Percentiles rank a stretch among this genome's conserved stretches.
Evolutionary conservation across 2,888 invertebrate genomes (phyloP).

Genomic region (Tiphia femorata): DNA sequence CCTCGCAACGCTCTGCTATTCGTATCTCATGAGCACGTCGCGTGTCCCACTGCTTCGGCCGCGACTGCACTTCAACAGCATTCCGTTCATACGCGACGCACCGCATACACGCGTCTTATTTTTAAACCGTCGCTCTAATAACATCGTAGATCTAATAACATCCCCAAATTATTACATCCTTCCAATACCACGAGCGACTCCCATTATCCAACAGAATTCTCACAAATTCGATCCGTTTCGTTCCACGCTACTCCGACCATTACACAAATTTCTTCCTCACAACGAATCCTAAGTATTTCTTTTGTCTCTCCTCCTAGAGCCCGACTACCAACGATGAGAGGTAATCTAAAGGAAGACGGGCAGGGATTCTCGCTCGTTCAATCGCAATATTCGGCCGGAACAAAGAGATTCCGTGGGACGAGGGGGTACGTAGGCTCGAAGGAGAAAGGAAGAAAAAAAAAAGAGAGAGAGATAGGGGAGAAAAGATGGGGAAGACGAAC

Average conservation of each 20-base stretch:
- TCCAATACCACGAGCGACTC: too few species aligned
- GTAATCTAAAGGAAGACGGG: conserved; percentile 33
- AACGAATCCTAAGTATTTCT: too few species aligned
- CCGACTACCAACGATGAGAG: conserved; percentile 3
- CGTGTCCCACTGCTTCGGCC: not conserved
- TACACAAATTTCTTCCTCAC: too few species aligned
- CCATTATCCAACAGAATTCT: too few species aligned
- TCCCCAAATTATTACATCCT: too few species aligned
- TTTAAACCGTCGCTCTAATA: too few species aligned
- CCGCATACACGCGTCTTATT: not conserved
- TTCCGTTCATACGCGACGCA: conserved; percentile 23
- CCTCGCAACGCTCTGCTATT: conserved; percentile 14
- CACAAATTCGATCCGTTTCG: too few species aligned
- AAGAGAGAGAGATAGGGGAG: not conserved
- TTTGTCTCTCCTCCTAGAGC: not conserved
- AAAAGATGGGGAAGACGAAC: conserved; percentile 8
- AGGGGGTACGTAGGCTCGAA: too few species aligned
- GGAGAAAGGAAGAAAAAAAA: conserved; percentile 13
- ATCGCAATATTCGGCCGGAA: conserved; percentile 43
- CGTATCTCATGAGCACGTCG: not conserved
- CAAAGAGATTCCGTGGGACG: conserved; percentile 40
- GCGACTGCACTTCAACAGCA: conserved; percentile 4
- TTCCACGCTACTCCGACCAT: too few species aligned
- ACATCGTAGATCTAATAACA: too few species aligned
- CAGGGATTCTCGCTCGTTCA: too few species aligned